phyloP scores from a whole-genome alignment of 2,113 vertebrate genomes.

The Limnothrissa miodon region DNA sequence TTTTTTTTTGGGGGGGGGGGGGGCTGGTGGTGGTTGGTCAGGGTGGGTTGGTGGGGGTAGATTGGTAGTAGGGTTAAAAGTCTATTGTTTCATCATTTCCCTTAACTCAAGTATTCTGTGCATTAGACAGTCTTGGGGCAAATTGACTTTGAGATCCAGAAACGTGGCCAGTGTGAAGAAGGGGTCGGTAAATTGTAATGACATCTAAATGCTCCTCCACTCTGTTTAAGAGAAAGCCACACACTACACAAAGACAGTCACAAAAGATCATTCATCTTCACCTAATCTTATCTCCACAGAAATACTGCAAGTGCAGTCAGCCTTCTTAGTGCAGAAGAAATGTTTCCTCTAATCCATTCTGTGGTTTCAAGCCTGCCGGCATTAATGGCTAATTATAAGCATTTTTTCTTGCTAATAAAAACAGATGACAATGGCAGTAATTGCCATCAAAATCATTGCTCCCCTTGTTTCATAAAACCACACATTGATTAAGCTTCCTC shows the following conservation, averaged over 20 bases:
- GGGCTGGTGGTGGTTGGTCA: no score
- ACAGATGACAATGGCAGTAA: constrained; percentile 44
- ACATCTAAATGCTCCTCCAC: constrained; percentile 29
- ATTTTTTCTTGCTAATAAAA: constrained; percentile 45
- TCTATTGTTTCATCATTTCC: constrained; percentile 44
- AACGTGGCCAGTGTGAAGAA: constrained; percentile 28
- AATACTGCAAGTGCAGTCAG: constrained; percentile 16
- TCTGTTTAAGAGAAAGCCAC: constrained; percentile 33
- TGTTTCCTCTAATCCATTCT: constrained; percentile 12
- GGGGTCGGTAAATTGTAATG: constrained; percentile 19
- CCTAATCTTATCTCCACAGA: not conserved
- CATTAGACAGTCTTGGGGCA: constrained; percentile 26
- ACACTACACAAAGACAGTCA: constrained; percentile 1
- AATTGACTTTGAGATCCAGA: constrained; percentile 58
- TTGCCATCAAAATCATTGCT: constrained; percentile 44
- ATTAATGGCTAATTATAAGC: constrained; percentile 7
- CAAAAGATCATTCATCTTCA: not conserved
- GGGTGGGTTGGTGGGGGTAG: not conserved
- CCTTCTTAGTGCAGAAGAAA: constrained; percentile 22
- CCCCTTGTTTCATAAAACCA: constrained; percentile 31
- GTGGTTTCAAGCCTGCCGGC: not conserved
- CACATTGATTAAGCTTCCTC: constrained; percentile 54
- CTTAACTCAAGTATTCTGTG: constrained; percentile 9
- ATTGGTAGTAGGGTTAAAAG: not conserved
- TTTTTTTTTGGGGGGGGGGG: constrained; percentile 17